These are phyloP conservation scores for Indri indri DNA, from an alignment of 2,113 vertebrate species.

Conservation along the genomic window DNA sequence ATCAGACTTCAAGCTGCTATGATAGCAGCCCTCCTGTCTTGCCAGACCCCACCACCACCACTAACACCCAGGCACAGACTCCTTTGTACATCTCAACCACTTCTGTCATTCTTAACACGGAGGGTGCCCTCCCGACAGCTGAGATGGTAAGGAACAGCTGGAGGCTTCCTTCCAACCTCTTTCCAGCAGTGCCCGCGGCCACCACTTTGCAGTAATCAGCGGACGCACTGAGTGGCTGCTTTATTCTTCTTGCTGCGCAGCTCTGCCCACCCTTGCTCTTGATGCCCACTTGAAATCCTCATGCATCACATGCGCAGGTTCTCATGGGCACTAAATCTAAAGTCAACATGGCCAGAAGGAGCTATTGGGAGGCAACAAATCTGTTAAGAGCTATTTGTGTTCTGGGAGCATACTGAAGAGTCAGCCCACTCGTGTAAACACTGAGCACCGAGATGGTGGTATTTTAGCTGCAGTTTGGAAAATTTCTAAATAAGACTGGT, in stretches of 20 bases:
- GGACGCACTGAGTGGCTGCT: neutral
- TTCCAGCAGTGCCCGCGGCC: neutral
- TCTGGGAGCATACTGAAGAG: neutral
- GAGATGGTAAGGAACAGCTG: neutral
- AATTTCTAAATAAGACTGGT: neutral
- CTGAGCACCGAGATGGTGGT: neutral
- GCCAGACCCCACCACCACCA: neutral
- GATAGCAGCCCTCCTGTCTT: neutral
- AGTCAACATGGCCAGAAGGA: neutral
- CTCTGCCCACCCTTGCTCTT: conserved; percentile 2
- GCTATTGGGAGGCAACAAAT: neutral
- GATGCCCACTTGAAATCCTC: conserved; percentile 42
- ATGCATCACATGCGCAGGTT: neutral
- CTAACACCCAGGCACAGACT: neutral
- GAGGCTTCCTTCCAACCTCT: neutral
- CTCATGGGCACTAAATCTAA: neutral
- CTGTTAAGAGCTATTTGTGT: conserved; percentile 18
- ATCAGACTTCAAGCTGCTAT: conserved; percentile 52
- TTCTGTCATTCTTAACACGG: neutral
- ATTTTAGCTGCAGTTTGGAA: neutral
- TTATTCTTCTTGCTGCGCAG: neutral
- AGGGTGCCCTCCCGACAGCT: neutral
- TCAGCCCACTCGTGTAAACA: neutral
- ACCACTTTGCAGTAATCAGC: conserved; percentile 15
- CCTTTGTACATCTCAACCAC: conserved; percentile 12